Base-by-base conservation (phyloP, 2,888 invertebrate species). In the Odontomyia ornata region DNA sequence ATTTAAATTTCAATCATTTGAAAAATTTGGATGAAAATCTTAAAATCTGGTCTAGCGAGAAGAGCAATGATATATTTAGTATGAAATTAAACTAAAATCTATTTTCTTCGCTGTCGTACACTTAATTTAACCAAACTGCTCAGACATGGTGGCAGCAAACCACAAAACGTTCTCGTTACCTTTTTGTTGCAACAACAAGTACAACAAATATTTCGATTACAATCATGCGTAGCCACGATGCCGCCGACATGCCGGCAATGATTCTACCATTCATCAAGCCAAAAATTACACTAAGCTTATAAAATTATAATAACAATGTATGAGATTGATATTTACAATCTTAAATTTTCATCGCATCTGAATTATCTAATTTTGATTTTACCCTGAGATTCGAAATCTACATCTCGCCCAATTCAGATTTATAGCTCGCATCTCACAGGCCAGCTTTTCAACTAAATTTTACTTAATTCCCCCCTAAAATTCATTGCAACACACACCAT, bases 281-380 rank as follows among this genome's bases (percentile, higher is more conserved):
- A 4, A 52, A 52, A 52, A n/a, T 18, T n/a, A 52, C 52, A 18
- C 15, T 4, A 3, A 18, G 4, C 3, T 3, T 52, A 4, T 15
- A 52, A 18, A 52, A 52, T n/a, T 52, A 43, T 43, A 52, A 52
- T 18, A 52, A 52, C 52, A 52, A 52, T 52, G n/a, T 52, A 9
- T 52, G 3, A 18, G 4, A 52, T 52, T 52, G 13, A 52, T 15
- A 52, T 52, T 52, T 15, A 9, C 52, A 4, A 9, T 18, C 13
- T 15, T 9, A 15, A 52, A 9, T 52, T 52, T 52, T 52, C 52
- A 52, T 52, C n/a, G 4, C 52, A 18, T 18, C 52, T 9, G 13
- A 13, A 52, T 13, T 52, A 52, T 52, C 52, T 52, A 52, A 52
- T 52, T 52, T 52, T 52, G 7, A 52, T 52, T n/a, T 52, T 52